Evolutionary conservation across 2,888 invertebrate species (phyloP).

Genomic region (Serripes groenlandicus): DNA sequence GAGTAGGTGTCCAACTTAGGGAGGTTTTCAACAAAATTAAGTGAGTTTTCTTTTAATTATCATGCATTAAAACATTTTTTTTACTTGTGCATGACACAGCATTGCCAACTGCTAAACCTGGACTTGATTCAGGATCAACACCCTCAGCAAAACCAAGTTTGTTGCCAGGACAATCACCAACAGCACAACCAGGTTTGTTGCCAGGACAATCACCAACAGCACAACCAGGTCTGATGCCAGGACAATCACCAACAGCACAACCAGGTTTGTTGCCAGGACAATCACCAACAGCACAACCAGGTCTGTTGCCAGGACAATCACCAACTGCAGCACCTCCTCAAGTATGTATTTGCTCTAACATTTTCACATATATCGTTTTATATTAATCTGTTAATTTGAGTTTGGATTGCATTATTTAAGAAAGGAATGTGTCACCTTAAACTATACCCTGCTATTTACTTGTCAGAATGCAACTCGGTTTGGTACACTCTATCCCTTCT

Average conservation of each 20-base stretch:
- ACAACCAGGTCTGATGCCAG: slow-evolving; percentile 41
- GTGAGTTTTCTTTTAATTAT: slow-evolving; percentile 18
- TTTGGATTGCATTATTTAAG: too few species aligned
- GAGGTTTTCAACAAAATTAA: slow-evolving; percentile 27
- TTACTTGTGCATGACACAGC: slow-evolving; percentile 45
- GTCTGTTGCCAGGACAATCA: slow-evolving; percentile 17
- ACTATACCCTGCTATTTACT: too few species aligned
- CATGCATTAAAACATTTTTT: slow-evolving; percentile 39
- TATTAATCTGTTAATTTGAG: too few species aligned
- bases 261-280: slow-evolving; percentile 41
- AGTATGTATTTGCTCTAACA: too few species aligned
- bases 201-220: slow-evolving; percentile 49
- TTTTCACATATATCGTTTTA: too few species aligned
- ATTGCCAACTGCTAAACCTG: slow-evolving; percentile 52
- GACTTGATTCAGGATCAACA: slow-evolving; percentile 22
- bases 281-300: slow-evolving; percentile 40
- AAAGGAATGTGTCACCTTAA: too few species aligned
- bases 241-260: slow-evolving; percentile 50
- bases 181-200: slow-evolving; percentile 21
- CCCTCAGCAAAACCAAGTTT: slow-evolving; percentile 47
- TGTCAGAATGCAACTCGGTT: too few species aligned
- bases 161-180: slow-evolving; percentile 20
- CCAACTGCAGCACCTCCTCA: slow-evolving; percentile 31
- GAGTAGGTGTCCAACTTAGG: too few species aligned
- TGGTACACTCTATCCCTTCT: too few species aligned